Conservation (phyloP, 2,113 vertebrate species). For the Zosterops lateralis region DNA sequence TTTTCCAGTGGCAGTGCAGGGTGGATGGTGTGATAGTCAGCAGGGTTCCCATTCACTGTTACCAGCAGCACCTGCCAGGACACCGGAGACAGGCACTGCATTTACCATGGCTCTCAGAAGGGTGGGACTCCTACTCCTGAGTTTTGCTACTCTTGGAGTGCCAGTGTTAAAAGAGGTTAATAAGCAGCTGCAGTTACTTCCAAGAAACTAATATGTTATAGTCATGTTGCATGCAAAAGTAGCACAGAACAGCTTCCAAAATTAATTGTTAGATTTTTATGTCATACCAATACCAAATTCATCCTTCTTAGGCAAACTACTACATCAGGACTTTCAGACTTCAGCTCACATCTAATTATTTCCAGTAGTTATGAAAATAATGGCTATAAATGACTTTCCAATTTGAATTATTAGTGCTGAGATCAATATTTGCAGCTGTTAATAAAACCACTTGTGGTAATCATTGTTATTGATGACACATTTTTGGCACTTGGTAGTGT, state of each 20-base stretch:
- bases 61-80: conserved; percentile 80
- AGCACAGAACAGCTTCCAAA: neutral
- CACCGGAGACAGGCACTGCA: neutral
- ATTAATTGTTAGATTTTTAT: neutral
- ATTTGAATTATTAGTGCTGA: neutral
- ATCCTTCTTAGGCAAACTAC: neutral
- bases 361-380: neutral
- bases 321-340: neutral
- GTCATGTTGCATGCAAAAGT: neutral
- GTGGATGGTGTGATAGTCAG: conserved; percentile 83
- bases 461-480: neutral
- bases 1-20: conserved; percentile 81
- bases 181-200: neutral
- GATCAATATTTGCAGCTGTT: neutral
- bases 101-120: neutral
- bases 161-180: neutral
- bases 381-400: neutral
- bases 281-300: neutral
- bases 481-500: neutral
- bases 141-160: neutral
- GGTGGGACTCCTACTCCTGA: neutral
- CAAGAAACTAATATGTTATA: neutral
- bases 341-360: neutral
- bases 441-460: neutral
- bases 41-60: conserved; percentile 88